Evolutionary conservation across 2,113 vertebrate species (phyloP).

Genomic region (Aleadryas rufinucha): DNA sequence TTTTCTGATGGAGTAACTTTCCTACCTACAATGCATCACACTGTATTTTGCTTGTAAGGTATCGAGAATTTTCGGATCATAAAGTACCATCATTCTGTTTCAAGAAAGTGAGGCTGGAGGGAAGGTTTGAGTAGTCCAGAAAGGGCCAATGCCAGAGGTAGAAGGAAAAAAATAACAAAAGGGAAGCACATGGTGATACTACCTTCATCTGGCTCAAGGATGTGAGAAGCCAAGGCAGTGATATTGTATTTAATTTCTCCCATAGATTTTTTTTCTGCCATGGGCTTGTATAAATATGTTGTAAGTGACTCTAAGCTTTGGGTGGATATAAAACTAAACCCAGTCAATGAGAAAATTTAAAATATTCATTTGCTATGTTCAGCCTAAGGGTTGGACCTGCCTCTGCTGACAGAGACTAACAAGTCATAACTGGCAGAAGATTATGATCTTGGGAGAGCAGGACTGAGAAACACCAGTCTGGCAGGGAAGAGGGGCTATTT

Average conservation of each 20-base stretch:
- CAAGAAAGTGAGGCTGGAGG: not conserved
- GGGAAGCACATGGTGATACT: not conserved
- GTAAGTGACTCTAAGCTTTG: not conserved
- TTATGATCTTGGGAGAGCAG: not conserved
- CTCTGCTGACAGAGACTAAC: not conserved
- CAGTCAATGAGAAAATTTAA: not conserved
- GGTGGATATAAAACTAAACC: not conserved
- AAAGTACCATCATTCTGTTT: not conserved
- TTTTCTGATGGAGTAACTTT: not conserved
- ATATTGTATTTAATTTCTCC: not conserved
- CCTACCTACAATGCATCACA: not conserved
- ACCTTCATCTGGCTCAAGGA: accelerated
- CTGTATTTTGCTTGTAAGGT: not conserved
- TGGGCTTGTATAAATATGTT: not conserved
- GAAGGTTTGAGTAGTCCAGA: not conserved
- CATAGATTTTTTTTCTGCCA: not conserved
- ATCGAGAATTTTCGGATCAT: not conserved
- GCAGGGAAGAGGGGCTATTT: not conserved
- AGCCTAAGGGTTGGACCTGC: not conserved
- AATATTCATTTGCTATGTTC: not conserved
- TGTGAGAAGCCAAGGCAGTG: not conserved
- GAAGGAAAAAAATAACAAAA: not conserved
- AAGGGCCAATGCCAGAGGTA: not conserved
- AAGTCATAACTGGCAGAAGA: not conserved
- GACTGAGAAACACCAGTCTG: not conserved